A percentile compares a stretch with the other conserved stretches of the same genome.
Evolutionary conservation across 2,113 vertebrate species (phyloP).

Genomic region (Penelope pileata): DNA sequence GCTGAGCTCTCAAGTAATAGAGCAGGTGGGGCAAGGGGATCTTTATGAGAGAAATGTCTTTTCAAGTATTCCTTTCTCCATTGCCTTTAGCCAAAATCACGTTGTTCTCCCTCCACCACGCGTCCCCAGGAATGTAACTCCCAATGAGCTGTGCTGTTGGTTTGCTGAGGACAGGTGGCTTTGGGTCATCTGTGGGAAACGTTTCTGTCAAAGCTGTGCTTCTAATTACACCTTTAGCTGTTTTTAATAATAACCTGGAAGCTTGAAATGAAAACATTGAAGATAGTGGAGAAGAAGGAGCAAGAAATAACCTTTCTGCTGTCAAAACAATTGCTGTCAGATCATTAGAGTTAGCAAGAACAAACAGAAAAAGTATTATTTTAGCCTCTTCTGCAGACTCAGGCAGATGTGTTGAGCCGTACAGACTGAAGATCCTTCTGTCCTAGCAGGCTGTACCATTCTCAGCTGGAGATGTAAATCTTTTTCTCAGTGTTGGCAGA

Average conservation of each 20-base stretch:
- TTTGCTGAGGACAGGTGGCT: background rate
- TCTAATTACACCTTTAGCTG: background rate
- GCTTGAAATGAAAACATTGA: background rate
- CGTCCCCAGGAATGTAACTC: background rate
- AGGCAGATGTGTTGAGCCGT: background rate
- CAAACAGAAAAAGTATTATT: background rate
- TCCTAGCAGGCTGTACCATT: fast-evolving
- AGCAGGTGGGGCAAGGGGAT: background rate
- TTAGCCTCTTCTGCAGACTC: background rate
- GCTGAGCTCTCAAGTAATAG: fast-evolving
- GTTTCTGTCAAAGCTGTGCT: background rate
- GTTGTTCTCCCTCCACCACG: fast-evolving
- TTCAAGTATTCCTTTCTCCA: background rate
- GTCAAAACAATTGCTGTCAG: background rate
- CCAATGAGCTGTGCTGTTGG: background rate
- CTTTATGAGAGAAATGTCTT: background rate
- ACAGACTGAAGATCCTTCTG: background rate
- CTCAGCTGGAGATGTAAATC: background rate
- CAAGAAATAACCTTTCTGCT: background rate
- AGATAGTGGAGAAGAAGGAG: background rate
- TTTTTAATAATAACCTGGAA: background rate
- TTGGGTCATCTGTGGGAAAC: background rate
- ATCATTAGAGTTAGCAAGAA: background rate
- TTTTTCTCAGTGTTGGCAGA: background rate
- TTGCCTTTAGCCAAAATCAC: background rate